Conservation (phyloP, 2,888 invertebrate species). For the Epinotia brunnichana region DNA sequence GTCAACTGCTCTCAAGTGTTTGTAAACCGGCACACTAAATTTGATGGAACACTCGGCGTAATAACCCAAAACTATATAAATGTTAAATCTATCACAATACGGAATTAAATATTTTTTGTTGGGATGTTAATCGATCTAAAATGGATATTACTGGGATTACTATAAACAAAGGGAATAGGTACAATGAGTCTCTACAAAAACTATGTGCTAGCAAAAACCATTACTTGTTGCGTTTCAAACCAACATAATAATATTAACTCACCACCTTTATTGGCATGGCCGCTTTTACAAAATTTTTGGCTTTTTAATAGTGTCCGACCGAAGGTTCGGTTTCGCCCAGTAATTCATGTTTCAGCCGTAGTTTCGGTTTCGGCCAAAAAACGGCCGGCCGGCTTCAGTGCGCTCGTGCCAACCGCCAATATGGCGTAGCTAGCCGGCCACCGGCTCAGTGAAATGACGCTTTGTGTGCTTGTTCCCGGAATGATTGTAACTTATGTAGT, state of each 20-base stretch:
- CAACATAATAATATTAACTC: neutral
- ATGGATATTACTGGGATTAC: slow-evolving; percentile 1
- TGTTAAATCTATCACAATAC: neutral
- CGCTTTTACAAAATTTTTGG: slow-evolving; percentile 62
- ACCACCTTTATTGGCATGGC: slow-evolving; percentile 39
- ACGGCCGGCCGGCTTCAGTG: too few relatives aligned
- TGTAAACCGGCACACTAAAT: neutral
- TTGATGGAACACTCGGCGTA: neutral
- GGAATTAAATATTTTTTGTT: neutral
- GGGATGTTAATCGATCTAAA: neutral
- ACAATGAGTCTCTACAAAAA: neutral
- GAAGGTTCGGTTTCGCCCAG: too few relatives aligned
- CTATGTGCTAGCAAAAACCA: slow-evolving; percentile 14
- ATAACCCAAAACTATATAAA: neutral
- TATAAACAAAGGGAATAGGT: neutral
- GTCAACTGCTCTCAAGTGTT: neutral
- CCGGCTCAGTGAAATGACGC: too few relatives aligned
- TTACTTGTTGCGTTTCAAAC: slow-evolving; percentile 22
- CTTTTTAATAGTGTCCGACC: too few relatives aligned
- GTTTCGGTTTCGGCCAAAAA: too few relatives aligned
- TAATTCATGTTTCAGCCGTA: too few relatives aligned
- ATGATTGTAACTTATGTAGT: too few relatives aligned
- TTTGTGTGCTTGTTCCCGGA: too few relatives aligned
- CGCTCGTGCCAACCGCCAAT: too few relatives aligned
- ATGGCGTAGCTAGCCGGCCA: too few relatives aligned